Base-by-base conservation (phyloP, 2,113 vertebrate genomes). In the Philantomba maxwellii region DNA sequence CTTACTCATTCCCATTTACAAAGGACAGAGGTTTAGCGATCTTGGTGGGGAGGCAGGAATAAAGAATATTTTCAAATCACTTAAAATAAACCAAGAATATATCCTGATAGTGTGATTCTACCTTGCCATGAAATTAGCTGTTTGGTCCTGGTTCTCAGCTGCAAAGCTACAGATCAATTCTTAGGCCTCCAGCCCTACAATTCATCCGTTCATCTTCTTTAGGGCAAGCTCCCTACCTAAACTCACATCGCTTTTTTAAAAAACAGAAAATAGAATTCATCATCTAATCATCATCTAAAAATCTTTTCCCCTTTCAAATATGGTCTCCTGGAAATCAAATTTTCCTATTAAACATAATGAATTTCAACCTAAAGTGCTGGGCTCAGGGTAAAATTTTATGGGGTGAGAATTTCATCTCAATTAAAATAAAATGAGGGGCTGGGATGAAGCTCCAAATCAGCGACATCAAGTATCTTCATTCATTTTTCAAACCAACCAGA, bases 21-120 rank as follows among this genome's bases (percentile, higher is more conserved):
- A 91, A 94, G 73, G 62, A 86, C 2, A 64, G 55, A 43, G 92
- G 87, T 84, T 80, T 93, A 53, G 78, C 39, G 62, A 91, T 87
- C 21, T 17, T 80, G 83, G n/a, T 23, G 15, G 26, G 11, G 60
- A 53, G 28, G 6, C 47, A 86, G 77, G 78, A 89, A 89, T 82
- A 84, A 87, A 92, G 28, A 47, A 13, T 55, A 87, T 85, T 78
- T 92, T 87, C 4, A 92, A 85, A 73, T 77, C 25, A 64, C 81
- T 84, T 77, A 30, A 77, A 84, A 86, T 90, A 92, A 87, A 53
- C 45, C 12, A 55, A 94, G 82, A 88, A 36, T 58, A 80, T 57
- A 53, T 53, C 58, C 53, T 64, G 45, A 30, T 62, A 2, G 0
- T 64, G 33, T 17, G 19, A 70, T 53, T 57, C 28, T 36, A 82